Evolutionary conservation across 2,113 vertebrate genomes (phyloP), one percentile per base, ranked within the genome.

Genomic region (Suricata suricatta): DNA sequence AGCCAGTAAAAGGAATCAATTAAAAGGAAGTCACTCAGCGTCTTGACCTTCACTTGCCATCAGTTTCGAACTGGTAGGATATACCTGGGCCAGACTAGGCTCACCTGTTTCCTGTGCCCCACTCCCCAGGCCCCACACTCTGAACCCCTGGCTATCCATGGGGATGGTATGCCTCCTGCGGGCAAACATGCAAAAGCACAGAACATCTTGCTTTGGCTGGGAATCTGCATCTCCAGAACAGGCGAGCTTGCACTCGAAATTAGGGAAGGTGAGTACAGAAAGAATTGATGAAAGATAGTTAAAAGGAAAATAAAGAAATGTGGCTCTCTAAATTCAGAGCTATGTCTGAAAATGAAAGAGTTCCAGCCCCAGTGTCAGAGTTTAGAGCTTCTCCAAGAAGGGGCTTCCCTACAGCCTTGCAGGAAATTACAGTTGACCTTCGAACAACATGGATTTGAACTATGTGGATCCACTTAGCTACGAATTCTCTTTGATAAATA

Each of bases 1-100:
- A 88, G 35, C n/a, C 57, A 92, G 44, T 85, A 35, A 79, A 93
- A 93, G 63, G 27, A 69, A 87, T 81, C 76, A 15, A 25, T 85
- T 77, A 79, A 92, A 66, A 93, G 88, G 16, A 79, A 69, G 33
- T 86, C 35, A 87, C 5, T 47, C 72, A 83, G 1, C 52, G 89
- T 71, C 31, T 31, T 77, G 64, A 54, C 90, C 52, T 74, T 25
- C 54, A 47, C 54, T 76, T 52, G 47, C 52, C 71, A 35, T 63
- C n/a, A 54, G 69, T 76, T 97, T 47, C 19, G 47, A 95, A 90
- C 54, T 38, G 72, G 79, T 64, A 47, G 63, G 9, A 64, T 60
- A 9, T 16, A 80, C 31, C 19, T 66, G 21, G 27, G 52, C 54
- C 64, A 66, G 29, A 11, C 54, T 2, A 50, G n/a, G 19, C 38